Evolutionary conservation across 1,140 invertebrate species (phyloP).

Genomic region (Caenorhabditis inopinata): DNA sequence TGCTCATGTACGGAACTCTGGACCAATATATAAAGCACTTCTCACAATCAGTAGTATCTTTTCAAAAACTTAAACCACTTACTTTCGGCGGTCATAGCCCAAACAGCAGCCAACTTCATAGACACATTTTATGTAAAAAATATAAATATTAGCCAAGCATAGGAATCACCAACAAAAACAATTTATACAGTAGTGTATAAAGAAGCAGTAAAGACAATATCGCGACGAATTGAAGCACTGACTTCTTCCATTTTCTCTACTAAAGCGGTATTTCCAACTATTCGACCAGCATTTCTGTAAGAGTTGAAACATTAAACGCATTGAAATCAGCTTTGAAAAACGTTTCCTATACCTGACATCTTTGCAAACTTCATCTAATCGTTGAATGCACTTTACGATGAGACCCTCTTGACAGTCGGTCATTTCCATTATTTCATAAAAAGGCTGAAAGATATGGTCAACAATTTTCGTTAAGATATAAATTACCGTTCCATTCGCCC

Average conservation of each 20-base stretch:
- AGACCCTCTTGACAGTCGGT: slow-evolving; percentile 96
- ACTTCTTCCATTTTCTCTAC: slow-evolving; percentile 93
- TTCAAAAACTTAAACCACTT: too few species aligned
- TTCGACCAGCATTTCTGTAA: slow-evolving; percentile 80
- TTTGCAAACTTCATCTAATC: slow-evolving; percentile 85
- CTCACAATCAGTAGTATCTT: too few species aligned
- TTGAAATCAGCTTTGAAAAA: not conserved
- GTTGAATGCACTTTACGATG: slow-evolving; percentile 93
- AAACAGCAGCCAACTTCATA: too few species aligned
- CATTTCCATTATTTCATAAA: slow-evolving; percentile 85
- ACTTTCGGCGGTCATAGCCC: too few species aligned
- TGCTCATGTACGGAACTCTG: too few species aligned
- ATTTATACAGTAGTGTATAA: slow-evolving; percentile 76
- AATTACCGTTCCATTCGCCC: slow-evolving; percentile 75
- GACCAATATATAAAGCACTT: too few species aligned
- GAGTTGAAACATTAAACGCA: slow-evolving; percentile 70
- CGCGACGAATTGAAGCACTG: slow-evolving; percentile 85
- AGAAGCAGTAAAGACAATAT: slow-evolving; percentile 96
- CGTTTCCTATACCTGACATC: slow-evolving; percentile 71
- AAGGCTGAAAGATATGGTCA: slow-evolving; percentile 75
- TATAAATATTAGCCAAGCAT: not conserved
- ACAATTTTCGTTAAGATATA: too few species aligned
- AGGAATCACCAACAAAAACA: not conserved
- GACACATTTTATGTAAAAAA: not conserved
- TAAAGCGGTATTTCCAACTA: slow-evolving; percentile 86